Conservation (phyloP, 2,113 vertebrate genomes). For the Melanotaenia duboulayi region DNA sequence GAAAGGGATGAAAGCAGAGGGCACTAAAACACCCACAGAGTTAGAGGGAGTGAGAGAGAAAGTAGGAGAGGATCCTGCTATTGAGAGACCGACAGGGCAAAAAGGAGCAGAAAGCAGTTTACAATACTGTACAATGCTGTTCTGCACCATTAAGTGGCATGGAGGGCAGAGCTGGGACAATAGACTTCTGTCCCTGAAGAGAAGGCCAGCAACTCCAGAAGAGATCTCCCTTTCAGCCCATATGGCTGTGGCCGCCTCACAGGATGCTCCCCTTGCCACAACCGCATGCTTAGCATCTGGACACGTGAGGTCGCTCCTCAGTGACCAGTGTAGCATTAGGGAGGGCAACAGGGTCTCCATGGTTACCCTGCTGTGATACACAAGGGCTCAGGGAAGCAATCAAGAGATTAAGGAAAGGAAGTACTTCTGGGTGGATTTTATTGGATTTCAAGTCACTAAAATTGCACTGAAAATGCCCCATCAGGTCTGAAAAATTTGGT, state of each 20-base stretch:
- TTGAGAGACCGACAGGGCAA: constrained; percentile 72
- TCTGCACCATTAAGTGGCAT: constrained; percentile 83
- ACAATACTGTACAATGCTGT: constrained; percentile 88
- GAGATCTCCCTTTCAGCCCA: constrained; percentile 81
- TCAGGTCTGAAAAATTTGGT: constrained; percentile 5
- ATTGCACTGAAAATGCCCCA: constrained; percentile 21
- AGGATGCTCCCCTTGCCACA: constrained; percentile 69
- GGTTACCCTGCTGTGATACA: constrained; percentile 66
- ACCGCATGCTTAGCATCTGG: constrained; percentile 87
- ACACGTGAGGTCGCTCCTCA: constrained; percentile 74
- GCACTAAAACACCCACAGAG: constrained; percentile 82
- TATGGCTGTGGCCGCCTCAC: constrained; percentile 80
- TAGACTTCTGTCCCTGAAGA: constrained; percentile 69
- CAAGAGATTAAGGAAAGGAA: constrained; percentile 77
- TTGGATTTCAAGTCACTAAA: constrained; percentile 63
- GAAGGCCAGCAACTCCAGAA: constrained; percentile 67
- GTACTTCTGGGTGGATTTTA: constrained; percentile 68
- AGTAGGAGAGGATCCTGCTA: constrained; percentile 73
- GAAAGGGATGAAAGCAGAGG: constrained; percentile 79
- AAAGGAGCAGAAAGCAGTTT: constrained; percentile 81
- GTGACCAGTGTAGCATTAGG: constrained; percentile 54
- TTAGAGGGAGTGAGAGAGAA: constrained; percentile 71
- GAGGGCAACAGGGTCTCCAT: constrained; percentile 67
- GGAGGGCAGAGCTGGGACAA: constrained; percentile 78
- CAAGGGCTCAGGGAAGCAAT: constrained; percentile 62